Conservation (phyloP, 92 coral and sea anemone genomes). For the Zoanthus solanderi region DNA sequence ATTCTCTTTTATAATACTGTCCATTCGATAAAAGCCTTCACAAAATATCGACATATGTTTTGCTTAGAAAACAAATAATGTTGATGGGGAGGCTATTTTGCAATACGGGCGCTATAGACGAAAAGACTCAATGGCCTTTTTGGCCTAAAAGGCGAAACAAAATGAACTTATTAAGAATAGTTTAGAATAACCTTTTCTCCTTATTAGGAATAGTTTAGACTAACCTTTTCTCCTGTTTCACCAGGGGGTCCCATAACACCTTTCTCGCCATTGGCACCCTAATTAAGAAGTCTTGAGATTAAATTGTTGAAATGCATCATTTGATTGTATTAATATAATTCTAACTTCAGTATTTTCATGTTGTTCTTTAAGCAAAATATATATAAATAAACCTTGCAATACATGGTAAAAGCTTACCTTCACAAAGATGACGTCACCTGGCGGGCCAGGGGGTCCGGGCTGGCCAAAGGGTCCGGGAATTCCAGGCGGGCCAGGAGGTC, state of each 20-base stretch:
- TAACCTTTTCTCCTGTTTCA: constrained; percentile 16
- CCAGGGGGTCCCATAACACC: not conserved
- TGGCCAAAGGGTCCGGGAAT: not conserved
- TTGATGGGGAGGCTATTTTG: too few relatives aligned
- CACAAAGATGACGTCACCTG: not conserved
- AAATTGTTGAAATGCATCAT: not conserved
- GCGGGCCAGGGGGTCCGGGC: constrained; percentile 4
- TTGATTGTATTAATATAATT: too few relatives aligned
- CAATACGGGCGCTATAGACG: too few relatives aligned
- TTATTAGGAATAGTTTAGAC: not conserved
- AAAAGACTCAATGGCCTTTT: not conserved
- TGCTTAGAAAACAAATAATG: too few relatives aligned
- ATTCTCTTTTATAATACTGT: too few relatives aligned
- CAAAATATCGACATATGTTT: too few relatives aligned
- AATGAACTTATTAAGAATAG: not conserved
- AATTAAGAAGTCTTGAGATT: not conserved
- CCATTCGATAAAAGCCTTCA: too few relatives aligned
- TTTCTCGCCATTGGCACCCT: not conserved
- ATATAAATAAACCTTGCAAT: not conserved
- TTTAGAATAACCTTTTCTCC: too few relatives aligned
- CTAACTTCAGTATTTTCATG: not conserved
- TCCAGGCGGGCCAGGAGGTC: constrained; percentile 1
- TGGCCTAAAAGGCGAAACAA: not conserved
- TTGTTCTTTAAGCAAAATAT: not conserved
- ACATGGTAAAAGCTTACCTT: not conserved